Conservation (phyloP, 2,113 vertebrate genomes). For the Odobenus rosmarus region DNA sequence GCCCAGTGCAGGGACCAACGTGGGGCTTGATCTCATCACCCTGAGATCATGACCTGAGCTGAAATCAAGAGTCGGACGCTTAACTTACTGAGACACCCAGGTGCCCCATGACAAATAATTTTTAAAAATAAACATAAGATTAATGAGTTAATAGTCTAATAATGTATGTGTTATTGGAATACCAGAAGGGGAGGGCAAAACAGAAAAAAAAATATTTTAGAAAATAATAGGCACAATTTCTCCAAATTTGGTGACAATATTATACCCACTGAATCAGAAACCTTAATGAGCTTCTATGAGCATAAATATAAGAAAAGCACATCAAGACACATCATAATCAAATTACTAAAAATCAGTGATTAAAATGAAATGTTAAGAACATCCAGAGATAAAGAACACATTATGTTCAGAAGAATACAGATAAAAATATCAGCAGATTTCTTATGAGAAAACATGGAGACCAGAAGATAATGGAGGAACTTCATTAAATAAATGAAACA, state of each 20-base stretch:
- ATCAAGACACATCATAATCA: background rate
- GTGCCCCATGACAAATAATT: background rate
- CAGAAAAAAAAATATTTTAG: background rate
- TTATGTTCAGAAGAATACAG: background rate
- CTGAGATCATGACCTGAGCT: background rate
- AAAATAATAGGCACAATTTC: slow-evolving; percentile 24
- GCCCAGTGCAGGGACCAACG: background rate
- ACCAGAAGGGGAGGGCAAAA: background rate
- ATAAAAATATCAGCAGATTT: background rate
- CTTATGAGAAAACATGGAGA: background rate
- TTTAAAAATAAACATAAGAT: background rate
- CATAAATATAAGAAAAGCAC: background rate
- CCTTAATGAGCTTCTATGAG: background rate
- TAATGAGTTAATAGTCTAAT: background rate
- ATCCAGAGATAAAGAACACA: background rate
- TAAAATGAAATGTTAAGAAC: background rate
- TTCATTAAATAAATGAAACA: background rate
- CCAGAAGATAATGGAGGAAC: background rate
- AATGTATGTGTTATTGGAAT: background rate
- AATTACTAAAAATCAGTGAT: background rate
- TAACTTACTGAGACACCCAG: background rate
- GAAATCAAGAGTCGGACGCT: background rate
- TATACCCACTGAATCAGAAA: background rate
- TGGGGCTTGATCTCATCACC: background rate
- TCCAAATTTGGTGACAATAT: background rate